Conservation (phyloP, 2,888 invertebrate genomes). For the Campaea margaritaria region DNA sequence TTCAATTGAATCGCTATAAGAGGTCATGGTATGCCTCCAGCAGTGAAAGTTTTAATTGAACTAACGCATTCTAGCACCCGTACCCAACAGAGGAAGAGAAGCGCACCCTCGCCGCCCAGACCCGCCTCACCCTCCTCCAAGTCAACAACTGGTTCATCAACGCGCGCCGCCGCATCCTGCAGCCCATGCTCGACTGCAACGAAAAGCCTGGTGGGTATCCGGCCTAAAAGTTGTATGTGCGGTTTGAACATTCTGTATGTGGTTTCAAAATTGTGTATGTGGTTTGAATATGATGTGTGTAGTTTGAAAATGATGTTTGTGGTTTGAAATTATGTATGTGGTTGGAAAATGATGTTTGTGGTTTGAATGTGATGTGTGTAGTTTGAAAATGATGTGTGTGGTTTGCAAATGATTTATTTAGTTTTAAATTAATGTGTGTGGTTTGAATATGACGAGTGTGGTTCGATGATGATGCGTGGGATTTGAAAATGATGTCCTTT, state of each 20-base stretch:
- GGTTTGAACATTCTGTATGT: too few species aligned
- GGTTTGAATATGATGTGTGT: neutral
- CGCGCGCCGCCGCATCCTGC: slow-evolving; percentile 94
- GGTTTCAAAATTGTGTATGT: too few species aligned
- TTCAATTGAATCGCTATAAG: too few species aligned
- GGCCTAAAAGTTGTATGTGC: neutral
- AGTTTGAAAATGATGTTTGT: too few species aligned
- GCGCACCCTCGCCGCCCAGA: slow-evolving; percentile 94
- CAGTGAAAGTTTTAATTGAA: neutral
- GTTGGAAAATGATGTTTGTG: neutral
- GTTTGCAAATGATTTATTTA: too few species aligned
- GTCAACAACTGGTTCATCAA: slow-evolving; percentile 98
- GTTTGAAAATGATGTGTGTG: too few species aligned
- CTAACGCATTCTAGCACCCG: slow-evolving; percentile 89
- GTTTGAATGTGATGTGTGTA: too few species aligned
- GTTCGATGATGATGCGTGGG: too few species aligned
- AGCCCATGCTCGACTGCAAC: slow-evolving; percentile 93
- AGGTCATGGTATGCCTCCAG: neutral
- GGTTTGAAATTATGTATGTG: too few species aligned
- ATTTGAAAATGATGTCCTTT: too few species aligned
- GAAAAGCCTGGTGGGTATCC: slow-evolving; percentile 64
- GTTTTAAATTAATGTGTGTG: too few species aligned
- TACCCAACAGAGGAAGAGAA: slow-evolving; percentile 98
- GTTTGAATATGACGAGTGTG: too few species aligned
- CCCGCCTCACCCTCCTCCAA: slow-evolving; percentile 94